Conservation (phyloP, 2,113 vertebrate genomes). For the Acrocephalus kingi region DNA sequence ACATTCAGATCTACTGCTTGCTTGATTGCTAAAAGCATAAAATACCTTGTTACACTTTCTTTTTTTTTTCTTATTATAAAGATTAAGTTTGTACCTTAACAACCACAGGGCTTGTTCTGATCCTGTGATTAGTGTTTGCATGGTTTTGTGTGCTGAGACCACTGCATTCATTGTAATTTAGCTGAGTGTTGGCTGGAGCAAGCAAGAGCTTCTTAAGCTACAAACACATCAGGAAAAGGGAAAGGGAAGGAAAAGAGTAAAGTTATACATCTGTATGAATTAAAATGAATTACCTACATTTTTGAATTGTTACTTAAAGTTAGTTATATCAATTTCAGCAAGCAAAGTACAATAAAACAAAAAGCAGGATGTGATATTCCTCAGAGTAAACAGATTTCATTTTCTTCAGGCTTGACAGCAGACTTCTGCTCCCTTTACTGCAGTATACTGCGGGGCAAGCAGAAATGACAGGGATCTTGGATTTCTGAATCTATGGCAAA, state of each 20-base stretch:
- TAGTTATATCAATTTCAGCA: not conserved
- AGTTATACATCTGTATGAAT: constrained; percentile 47
- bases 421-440: not conserved
- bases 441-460: not conserved
- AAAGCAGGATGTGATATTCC: not conserved
- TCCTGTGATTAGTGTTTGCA: constrained; percentile 94
- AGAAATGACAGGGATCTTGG: not conserved
- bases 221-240: constrained; percentile 60
- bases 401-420: not conserved
- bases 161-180: constrained; percentile 99
- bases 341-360: constrained; percentile 1
- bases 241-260: constrained; percentile 19
- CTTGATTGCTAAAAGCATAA: not conserved
- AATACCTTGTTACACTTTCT: not conserved
- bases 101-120: constrained; percentile 93
- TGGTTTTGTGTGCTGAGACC: constrained; percentile 95
- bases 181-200: constrained; percentile 97
- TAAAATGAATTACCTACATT: not conserved
- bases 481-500: constrained; percentile 19
- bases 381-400: not conserved
- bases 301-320: constrained; percentile 42
- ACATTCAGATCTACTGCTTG: not conserved
- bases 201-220: constrained; percentile 99
- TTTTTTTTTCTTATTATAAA: constrained; percentile 24
- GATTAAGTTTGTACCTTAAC: constrained; percentile 88